Percentiles rank a stretch among this genome's conserved stretches.
Conservation (phyloP, 2,888 invertebrate genomes). For the Morinoia aosen region DNA sequence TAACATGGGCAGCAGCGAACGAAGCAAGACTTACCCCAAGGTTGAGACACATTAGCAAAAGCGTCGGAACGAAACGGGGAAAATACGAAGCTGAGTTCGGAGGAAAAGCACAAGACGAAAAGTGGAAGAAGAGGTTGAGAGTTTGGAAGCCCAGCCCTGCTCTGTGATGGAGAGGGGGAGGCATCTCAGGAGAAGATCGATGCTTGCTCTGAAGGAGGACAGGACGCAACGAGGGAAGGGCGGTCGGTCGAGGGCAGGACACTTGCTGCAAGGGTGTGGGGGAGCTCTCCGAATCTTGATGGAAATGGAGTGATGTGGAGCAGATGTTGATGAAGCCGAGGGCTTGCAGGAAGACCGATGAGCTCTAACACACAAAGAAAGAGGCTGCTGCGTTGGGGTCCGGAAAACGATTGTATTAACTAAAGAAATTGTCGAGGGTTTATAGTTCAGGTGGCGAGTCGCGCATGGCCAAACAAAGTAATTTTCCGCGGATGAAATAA, state of each 20-base stretch:
- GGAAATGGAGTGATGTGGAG: conserved; percentile 40
- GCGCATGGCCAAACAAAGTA: not conserved
- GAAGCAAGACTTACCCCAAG: not conserved
- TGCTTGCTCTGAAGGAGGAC: conserved; percentile 46
- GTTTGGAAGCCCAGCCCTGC: conserved; percentile 8
- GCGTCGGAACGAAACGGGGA: no score
- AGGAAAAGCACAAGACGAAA: not conserved
- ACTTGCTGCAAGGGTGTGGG: not conserved
- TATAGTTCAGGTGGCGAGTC: not conserved
- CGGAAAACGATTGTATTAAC: not conserved
- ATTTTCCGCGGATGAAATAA: not conserved
- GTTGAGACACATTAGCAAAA: not conserved
- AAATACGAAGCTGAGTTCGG: not conserved
- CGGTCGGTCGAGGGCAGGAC: not conserved
- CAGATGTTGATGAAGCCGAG: conserved; percentile 37
- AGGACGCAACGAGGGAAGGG: conserved; percentile 33
- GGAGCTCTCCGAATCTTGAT: conserved; percentile 1
- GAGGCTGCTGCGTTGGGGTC: not conserved
- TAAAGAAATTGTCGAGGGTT: not conserved
- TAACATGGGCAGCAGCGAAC: not conserved
- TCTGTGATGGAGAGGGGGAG: conserved; percentile 41
- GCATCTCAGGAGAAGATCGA: conserved; percentile 36
- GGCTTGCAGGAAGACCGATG: conserved; percentile 10
- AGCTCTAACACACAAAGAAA: not conserved
- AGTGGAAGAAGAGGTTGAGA: conserved; percentile 21